Conservation (phyloP, 2,113 vertebrate genomes). For the Choloepus hoffmanni region DNA sequence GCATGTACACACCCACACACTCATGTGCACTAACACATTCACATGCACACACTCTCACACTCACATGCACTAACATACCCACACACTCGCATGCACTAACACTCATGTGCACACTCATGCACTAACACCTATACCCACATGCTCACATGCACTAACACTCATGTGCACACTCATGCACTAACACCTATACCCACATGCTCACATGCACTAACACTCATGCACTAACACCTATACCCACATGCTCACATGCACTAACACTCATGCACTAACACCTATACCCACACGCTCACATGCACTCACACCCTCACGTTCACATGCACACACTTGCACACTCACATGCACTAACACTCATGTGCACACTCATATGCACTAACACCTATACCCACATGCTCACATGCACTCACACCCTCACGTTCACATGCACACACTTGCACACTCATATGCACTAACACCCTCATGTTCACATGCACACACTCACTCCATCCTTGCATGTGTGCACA, state of each 20-base stretch:
- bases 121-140: not conserved
- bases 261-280: no score
- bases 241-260: no score
- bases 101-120: not conserved
- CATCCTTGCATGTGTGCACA: not conserved
- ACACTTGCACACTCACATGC: no score
- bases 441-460: no score
- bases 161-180: no score
- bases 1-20: not conserved
- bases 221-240: fast-evolving
- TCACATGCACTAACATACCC: not conserved
- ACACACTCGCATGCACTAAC: not conserved
- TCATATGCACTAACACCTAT: fast-evolving
- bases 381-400: not conserved
- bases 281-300: not conserved
- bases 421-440: not conserved
- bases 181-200: no score
- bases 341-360: no score
- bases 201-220: no score
- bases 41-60: not conserved
- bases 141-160: no score
- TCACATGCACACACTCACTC: not conserved
- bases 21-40: not conserved
- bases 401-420: not conserved
- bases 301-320: not conserved